These are phyloP conservation scores for Amphiura filiformis DNA, from an alignment of 35 echinoderm and acorn worm genomes.

Conservation along the genomic window DNA sequence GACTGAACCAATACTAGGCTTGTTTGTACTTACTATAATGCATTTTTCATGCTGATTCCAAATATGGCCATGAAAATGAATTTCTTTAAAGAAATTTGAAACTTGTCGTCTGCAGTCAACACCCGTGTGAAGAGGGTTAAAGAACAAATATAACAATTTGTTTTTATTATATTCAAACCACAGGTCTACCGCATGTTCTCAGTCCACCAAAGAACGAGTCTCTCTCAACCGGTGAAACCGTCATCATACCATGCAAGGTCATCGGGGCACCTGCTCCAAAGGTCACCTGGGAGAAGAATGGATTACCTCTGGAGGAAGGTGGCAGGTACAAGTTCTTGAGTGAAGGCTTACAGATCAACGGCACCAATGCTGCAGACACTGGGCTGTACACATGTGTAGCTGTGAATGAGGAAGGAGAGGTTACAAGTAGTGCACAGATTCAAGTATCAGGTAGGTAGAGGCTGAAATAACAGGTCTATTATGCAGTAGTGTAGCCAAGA, in stretches of 20 bases:
- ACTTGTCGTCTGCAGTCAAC: too few species aligned
- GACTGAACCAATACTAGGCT: too few species aligned
- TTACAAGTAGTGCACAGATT: conserved; percentile 42
- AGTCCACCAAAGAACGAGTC: conserved; percentile 51
- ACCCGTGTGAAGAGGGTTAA: too few species aligned
- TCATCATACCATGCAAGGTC: conserved; percentile 68
- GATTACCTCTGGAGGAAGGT: not conserved
- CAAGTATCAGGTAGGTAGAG: conserved; percentile 71
- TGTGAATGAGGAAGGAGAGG: conserved; percentile 46
- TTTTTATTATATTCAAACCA: too few species aligned
- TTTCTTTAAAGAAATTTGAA: too few species aligned
- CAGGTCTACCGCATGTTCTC: conserved; percentile 78
- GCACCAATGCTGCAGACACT: conserved; percentile 30
- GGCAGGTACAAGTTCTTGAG: conserved; percentile 9
- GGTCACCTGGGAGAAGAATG: conserved; percentile 66
- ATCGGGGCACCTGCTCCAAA: conserved; percentile 68
- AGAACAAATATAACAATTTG: too few species aligned
- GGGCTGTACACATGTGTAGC: conserved; percentile 68
- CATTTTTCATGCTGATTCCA: too few species aligned
- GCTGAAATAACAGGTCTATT: not conserved
- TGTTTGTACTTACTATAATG: too few species aligned
- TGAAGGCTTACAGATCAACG: conserved; percentile 29
- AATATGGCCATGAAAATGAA: too few species aligned
- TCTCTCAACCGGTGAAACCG: conserved; percentile 49
- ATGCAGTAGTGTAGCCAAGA: not conserved